These are phyloP conservation scores for Xiphophorus hellerii DNA, from an alignment of 2,113 vertebrate genomes.

Conservation along the genomic window DNA sequence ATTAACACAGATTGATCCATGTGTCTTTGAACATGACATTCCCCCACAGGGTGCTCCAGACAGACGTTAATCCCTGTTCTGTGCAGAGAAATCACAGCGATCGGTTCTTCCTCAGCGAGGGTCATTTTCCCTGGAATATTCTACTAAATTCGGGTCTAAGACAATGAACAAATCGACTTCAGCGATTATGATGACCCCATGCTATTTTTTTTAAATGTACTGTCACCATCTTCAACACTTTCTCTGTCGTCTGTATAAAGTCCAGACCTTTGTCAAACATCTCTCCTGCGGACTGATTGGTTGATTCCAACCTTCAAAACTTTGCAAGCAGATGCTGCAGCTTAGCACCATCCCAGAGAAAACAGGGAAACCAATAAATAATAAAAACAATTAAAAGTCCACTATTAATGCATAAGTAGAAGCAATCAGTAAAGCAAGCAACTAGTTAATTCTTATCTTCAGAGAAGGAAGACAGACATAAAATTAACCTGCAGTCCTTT, in stretches of 20 bases:
- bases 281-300: too few relatives aligned
- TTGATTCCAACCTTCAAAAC: neutral
- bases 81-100: constrained; percentile 37
- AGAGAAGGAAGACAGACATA: neutral
- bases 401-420: too few relatives aligned
- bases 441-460: neutral
- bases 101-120: constrained; percentile 47
- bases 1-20: constrained; percentile 70
- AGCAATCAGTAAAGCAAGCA: too few relatives aligned
- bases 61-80: constrained; percentile 60
- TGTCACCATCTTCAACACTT: neutral
- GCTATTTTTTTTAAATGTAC: neutral
- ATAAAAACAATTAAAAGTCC: too few relatives aligned
- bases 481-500: neutral
- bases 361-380: too few relatives aligned
- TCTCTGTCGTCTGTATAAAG: neutral
- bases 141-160: constrained; percentile 13
- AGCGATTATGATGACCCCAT: neutral
- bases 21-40: constrained; percentile 76
- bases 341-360: neutral
- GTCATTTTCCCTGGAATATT: constrained; percentile 47
- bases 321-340: neutral
- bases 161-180: neutral
- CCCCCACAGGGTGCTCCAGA: constrained; percentile 48
- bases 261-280: neutral